These are phyloP conservation scores for Thermophis baileyi DNA, from an alignment of 2,113 vertebrate genomes.

Conservation along the genomic window DNA sequence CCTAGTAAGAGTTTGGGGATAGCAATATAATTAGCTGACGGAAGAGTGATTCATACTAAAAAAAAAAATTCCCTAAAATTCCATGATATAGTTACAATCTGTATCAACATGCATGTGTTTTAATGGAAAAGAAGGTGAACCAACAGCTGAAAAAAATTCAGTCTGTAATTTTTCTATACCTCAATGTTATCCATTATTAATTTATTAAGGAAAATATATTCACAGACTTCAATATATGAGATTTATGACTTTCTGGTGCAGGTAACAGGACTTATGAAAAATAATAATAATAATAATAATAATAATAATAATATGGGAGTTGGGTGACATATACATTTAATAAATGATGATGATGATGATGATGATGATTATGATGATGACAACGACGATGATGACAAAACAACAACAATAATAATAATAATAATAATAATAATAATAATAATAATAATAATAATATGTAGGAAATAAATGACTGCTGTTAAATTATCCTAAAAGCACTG, in stretches of 20 bases:
- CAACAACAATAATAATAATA: too few species aligned
- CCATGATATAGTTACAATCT: conserved; percentile 10
- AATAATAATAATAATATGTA: conserved; percentile 19
- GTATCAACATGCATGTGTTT: conserved; percentile 32
- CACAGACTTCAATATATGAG: conserved; percentile 35
- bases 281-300: too few species aligned
- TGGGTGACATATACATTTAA: too few species aligned
- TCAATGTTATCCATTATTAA: conserved; percentile 23
- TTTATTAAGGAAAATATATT: conserved; percentile 36
- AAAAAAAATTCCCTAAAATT: neutral
- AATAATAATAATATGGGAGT: conserved; percentile 33
- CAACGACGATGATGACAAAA: too few species aligned
- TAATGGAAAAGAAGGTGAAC: conserved; percentile 19
- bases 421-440: too few species aligned
- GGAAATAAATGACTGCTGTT: neutral
- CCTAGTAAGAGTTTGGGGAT: conserved; percentile 1
- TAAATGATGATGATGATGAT: too few species aligned
- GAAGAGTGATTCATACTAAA: neutral
- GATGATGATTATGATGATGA: too few species aligned
- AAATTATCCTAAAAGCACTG: conserved; percentile 26
- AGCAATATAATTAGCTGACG: conserved; percentile 41
- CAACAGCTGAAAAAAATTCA: conserved; percentile 46
- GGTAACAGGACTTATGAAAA: conserved; percentile 14
- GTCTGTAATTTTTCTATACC: conserved; percentile 58
- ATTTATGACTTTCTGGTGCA: conserved; percentile 36